These are phyloP conservation scores for Amblyopsis hoosieri DNA, from an alignment of 2,797 vertebrate species.

Conservation along the genomic window DNA sequence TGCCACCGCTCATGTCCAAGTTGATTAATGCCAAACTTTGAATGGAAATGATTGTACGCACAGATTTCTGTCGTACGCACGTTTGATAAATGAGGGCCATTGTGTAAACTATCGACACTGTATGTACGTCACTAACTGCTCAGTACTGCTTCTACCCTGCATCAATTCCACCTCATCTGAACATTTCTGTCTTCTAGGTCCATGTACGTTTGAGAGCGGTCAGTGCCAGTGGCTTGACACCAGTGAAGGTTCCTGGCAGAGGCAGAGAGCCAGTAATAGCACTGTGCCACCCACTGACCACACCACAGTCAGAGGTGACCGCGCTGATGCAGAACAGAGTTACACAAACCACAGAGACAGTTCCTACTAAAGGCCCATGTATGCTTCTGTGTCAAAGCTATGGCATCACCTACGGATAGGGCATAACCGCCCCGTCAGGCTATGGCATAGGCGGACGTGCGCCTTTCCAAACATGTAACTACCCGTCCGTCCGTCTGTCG, in stretches of 20 bases:
- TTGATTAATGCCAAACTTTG: too few relatives aligned
- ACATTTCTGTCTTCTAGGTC: constrained; percentile 55
- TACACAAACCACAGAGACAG: neutral
- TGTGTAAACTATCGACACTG: neutral
- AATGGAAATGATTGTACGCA: too few relatives aligned
- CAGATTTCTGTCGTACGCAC: too few relatives aligned
- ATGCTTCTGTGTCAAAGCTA: too few relatives aligned
- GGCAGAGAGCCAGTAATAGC: constrained; percentile 62
- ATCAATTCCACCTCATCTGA: neutral
- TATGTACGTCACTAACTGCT: too few relatives aligned
- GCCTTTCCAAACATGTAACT: too few relatives aligned
- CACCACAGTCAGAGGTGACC: constrained; percentile 70
- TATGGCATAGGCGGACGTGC: too few relatives aligned
- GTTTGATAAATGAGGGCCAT: neutral
- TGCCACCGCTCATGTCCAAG: too few relatives aligned
- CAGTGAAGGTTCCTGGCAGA: constrained; percentile 67
- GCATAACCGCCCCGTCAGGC: too few relatives aligned
- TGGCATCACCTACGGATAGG: neutral
- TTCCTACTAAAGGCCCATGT: neutral
- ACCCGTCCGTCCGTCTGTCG: too few relatives aligned
- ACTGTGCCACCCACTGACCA: constrained; percentile 68
- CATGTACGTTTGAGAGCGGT: constrained; percentile 75
- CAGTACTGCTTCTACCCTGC: neutral
- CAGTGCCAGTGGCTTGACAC: constrained; percentile 71
- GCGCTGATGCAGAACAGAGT: neutral